Evolutionary conservation across 64 coral and sea anemone genomes (phyloP).

Genomic region (Anthopleura sola): DNA sequence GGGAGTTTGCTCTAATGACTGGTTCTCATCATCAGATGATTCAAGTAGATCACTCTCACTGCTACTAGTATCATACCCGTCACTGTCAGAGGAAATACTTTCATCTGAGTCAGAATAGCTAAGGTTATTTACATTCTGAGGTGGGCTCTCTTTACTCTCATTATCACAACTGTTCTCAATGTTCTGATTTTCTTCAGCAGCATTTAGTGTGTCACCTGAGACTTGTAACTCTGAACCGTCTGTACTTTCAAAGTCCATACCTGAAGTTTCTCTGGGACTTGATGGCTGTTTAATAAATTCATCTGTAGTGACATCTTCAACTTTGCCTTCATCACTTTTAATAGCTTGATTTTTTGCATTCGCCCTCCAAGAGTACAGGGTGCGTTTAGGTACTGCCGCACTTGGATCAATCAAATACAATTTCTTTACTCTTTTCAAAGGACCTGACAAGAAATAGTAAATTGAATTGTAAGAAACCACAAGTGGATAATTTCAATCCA

Average conservation of each 20-base stretch:
- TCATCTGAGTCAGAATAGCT: constrained; percentile 2
- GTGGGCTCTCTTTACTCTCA: not conserved
- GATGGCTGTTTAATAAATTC: not conserved
- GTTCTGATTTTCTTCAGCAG: not conserved
- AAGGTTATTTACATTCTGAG: not conserved
- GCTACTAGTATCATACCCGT: not conserved
- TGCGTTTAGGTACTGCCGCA: constrained; percentile 28
- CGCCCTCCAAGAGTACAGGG: constrained; percentile 2
- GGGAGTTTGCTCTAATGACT: not conserved
- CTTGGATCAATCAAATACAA: constrained; percentile 27
- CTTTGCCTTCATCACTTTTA: not conserved
- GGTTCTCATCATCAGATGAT: constrained; percentile 29
- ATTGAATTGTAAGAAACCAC: not conserved
- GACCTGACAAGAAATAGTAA: constrained; percentile 14
- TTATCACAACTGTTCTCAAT: not conserved
- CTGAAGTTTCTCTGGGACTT: not conserved
- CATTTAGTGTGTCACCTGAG: not conserved
- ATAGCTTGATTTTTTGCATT: not conserved
- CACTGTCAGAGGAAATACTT: not conserved
- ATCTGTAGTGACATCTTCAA: constrained; percentile 2
- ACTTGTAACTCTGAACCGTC: not conserved
- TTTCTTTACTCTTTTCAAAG: constrained; percentile 46
- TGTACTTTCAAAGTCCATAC: not conserved
- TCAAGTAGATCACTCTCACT: constrained; percentile 22
- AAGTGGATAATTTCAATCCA: not conserved